These are phyloP conservation scores for Anarsia innoxiella DNA, from an alignment of 2,888 invertebrate species.

Conservation along the genomic window DNA sequence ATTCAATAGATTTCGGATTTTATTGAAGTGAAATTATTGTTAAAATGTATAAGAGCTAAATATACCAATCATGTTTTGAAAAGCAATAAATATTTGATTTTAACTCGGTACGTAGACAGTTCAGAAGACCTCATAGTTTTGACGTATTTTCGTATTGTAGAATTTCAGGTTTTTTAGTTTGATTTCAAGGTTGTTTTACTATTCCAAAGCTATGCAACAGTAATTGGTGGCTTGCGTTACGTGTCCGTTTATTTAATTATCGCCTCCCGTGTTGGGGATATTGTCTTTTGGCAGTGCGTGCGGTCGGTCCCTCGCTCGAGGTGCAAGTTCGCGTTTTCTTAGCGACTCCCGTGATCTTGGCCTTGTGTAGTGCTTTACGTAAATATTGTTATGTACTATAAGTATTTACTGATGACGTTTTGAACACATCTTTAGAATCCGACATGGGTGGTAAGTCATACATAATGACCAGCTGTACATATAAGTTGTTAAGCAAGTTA, in stretches of 20 bases:
- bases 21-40: conserved; percentile 14
- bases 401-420: conserved; percentile 39
- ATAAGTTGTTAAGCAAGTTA: no score
- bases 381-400: conserved; percentile 29
- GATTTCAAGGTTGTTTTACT: conserved; percentile 59
- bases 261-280: conserved; percentile 36
- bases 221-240: conserved; percentile 48
- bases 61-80: conserved; percentile 22
- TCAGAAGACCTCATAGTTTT: conserved; percentile 24
- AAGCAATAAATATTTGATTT: conserved; percentile 20
- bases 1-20: conserved; percentile 9
- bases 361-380: conserved; percentile 42
- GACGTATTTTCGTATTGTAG: conserved; percentile 30
- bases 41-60: conserved; percentile 22
- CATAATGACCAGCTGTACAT: no score
- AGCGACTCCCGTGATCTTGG: conserved; percentile 45
- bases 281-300: conserved; percentile 35
- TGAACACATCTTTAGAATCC: conserved; percentile 38
- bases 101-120: conserved; percentile 43
- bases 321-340: conserved; percentile 20
- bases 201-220: conserved; percentile 37
- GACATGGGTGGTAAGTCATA: conserved; percentile 61
- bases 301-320: conserved; percentile 8
- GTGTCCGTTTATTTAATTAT: conserved; percentile 57
- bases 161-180: conserved; percentile 41